Percentiles rank a stretch among this genome's conserved stretches.
phyloP scores from a whole-genome alignment of 2,888 invertebrate species.

The Eudasyphora cyanicolor region DNA sequence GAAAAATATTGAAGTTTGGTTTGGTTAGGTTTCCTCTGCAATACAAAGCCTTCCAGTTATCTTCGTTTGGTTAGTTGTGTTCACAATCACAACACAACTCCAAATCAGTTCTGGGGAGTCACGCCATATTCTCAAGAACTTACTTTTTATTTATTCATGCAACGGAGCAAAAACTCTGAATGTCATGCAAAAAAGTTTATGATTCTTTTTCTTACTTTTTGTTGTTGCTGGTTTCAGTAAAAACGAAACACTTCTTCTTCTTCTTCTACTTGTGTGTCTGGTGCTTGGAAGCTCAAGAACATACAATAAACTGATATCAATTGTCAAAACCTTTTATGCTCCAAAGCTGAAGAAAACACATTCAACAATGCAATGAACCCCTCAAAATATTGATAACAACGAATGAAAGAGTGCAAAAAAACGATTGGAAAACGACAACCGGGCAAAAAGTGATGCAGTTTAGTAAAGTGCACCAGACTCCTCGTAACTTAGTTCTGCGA shows the following conservation, averaged over 20 bases:
- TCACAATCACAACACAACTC: too few relatives aligned
- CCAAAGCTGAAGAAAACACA: conserved; percentile 7
- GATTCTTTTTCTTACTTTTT: conserved; percentile 13
- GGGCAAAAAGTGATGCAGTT: conserved; percentile 28
- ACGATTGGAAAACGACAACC: not conserved
- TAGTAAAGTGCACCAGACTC: conserved; percentile 37
- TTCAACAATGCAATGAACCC: not conserved
- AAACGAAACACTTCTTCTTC: conserved; percentile 22
- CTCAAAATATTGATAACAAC: conserved; percentile 52
- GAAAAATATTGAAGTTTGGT: too few relatives aligned
- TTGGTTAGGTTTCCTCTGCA: too few relatives aligned
- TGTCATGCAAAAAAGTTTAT: conserved; percentile 48
- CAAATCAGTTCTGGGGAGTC: too few relatives aligned
- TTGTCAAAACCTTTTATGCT: conserved; percentile 58
- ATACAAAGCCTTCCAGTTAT: too few relatives aligned
- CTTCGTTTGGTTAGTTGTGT: too few relatives aligned
- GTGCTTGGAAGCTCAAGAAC: conserved; percentile 48
- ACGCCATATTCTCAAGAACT: too few relatives aligned
- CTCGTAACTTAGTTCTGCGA: not conserved
- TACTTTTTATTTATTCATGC: too few relatives aligned
- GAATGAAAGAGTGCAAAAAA: conserved; percentile 28
- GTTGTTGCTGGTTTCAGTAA: not conserved
- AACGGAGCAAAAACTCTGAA: not conserved
- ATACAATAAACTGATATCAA: conserved; percentile 48
- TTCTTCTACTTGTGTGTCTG: conserved; percentile 32